Base-by-base conservation (phyloP, 2,113 vertebrate species). In the Chloropsis hardwickii region DNA sequence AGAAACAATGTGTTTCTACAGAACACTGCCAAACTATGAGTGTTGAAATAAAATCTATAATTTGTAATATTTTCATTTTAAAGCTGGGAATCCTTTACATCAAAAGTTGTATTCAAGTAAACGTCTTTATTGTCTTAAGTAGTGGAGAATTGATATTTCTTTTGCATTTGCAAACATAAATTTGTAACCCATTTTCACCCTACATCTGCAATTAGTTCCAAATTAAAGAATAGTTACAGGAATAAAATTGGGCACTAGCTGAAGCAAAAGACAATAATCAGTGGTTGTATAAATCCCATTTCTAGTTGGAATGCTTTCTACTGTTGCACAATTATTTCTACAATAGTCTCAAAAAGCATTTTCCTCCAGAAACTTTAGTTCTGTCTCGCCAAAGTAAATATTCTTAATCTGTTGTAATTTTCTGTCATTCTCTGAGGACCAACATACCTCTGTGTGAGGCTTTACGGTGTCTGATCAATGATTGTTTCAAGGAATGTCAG, bases 301-400 rank as follows among this genome's bases (percentile, higher is more conserved):
- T 83, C 37, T 54, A 45, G 31, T 51, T 60, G 53, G 28, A 89
- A 87, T 64, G 35, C 16, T 86, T 86, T 86, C 51, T 48, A 39
- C 51, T 44, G 33, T 56, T 71, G 54, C 22, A 56, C 0, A 0
- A 47, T 70, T 70, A 92, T 33, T 61, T 88, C 37, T 86, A 73
- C 39, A 78, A 78, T 47, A 70, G 22, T 35, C 16, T 51, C 29
- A 81, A 86, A 84, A 86, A 33, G 1, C 6, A 67, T 71, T 84
- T 92, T 84, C 23, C 40, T 81, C 51, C 65, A 85, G 81, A 94
- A 94, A 85, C 28, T 92, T 89, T 60, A 40, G 31, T 62, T 92
- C 80, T 88, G n/a, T 53, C 73, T 92, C 79, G 77, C 48, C 74
- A 78, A 95, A 94, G 25, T 42, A 96, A 92, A 81, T 66, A 78